These are phyloP conservation scores for Eremobia ochroleuca DNA, from an alignment of 2,888 invertebrate genomes.

Conservation along the genomic window DNA sequence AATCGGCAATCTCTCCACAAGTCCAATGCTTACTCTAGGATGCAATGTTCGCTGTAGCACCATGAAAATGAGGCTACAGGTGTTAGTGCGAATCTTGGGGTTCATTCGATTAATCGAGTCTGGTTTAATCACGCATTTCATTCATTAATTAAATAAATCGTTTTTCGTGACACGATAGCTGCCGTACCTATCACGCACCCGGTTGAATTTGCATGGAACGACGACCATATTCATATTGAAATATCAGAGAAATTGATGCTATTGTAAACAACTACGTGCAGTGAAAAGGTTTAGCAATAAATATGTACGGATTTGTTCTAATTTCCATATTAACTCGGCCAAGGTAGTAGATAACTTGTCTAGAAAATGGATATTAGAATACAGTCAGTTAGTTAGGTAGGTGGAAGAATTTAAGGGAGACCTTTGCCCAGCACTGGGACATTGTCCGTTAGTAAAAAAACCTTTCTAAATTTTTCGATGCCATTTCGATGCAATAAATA, in stretches of 20 bases:
- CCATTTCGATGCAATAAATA: neutral
- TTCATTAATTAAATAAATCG: slow-evolving; percentile 12
- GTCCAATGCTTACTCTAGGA: too few species aligned
- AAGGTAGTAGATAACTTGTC: neutral
- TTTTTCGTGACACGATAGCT: slow-evolving; percentile 33
- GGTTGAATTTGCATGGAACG: slow-evolving; percentile 3
- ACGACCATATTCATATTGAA: slow-evolving; percentile 8
- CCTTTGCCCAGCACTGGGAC: neutral
- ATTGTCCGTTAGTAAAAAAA: neutral
- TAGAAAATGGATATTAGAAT: neutral
- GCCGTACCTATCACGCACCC: slow-evolving; percentile 31
- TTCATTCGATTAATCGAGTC: too few species aligned
- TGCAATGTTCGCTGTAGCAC: too few species aligned
- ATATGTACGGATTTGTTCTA: slow-evolving; percentile 6
- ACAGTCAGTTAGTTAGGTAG: neutral
- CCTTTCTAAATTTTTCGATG: neutral
- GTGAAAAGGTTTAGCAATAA: slow-evolving; percentile 14
- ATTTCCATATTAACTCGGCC: neutral
- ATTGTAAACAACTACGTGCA: slow-evolving; percentile 15
- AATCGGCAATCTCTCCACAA: too few species aligned
- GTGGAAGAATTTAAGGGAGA: neutral
- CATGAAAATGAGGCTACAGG: too few species aligned
- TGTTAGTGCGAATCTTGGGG: too few species aligned
- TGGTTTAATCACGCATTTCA: too few species aligned
- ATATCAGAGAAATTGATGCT: neutral